Evolutionary conservation across 2,888 invertebrate genomes (phyloP), one percentile per base, ranked within the genome.

Genomic region (Steinernema scapterisci): DNA sequence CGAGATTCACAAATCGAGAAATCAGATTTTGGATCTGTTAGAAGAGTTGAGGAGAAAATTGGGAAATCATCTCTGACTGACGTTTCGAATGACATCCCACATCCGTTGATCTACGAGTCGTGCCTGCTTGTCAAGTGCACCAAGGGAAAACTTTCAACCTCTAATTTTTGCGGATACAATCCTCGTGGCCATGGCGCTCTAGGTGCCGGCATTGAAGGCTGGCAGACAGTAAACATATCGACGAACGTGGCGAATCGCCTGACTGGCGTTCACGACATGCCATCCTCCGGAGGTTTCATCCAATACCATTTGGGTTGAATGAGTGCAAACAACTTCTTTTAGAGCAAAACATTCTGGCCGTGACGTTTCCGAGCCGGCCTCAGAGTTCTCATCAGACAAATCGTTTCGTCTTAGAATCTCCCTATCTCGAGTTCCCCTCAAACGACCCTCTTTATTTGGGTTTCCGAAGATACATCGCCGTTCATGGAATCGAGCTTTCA

Each of bases 401-500:
- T 19, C 46, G 46, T 9, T 38, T 51, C 70, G 83, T 83, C 7
- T 75, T 83, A n/a, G 83, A 83, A 76, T 79, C 81, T 16, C 81
- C 81, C 1, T 79, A 80, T 31, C 82, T 80, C 71, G 73, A 78
- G 25, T 75, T 81, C 56, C 79, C 73, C 44, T 78, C 80, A 31
- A 74, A 76, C n/a, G 73, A 75, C 38, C 74, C 74, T 13, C 78
- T 79, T 19, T 83, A 78, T 74, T 77, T 83, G 21, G 79, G 80
- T 52, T 83, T 83, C 75, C 75, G 77, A 38, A 81, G 81, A 51
- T 83, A 79, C 73, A 76, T 81, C 54, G 81, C 79, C 16, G 80
- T 81, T 27, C 71, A 80, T 74, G 81, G 81, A 51, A 51, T 81
- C 23, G 78, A 77, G 46, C 73, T 81, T 45, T 76, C 77, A 25